phyloP scores from a whole-genome alignment of 2,113 vertebrate genomes.

The Hippocampus barbouri region DNA sequence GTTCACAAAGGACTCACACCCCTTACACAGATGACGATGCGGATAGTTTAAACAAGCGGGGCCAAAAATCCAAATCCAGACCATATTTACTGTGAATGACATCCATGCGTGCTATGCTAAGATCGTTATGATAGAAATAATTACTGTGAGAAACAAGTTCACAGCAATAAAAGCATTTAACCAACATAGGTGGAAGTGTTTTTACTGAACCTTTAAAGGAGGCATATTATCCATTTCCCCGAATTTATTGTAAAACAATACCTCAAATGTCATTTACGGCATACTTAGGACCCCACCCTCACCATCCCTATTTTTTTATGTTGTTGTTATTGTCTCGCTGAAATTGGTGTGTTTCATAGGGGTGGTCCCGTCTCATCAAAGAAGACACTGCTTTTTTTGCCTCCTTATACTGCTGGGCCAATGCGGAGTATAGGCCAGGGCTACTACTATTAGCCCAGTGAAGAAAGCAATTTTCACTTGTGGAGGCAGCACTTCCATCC shows the following conservation, averaged over 20 bases:
- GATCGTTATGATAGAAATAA: neutral
- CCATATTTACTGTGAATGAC: conserved; percentile 36
- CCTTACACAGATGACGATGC: conserved; percentile 46
- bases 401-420: neutral
- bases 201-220: neutral
- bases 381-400: neutral
- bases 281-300: neutral
- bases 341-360: neutral
- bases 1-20: conserved; percentile 42
- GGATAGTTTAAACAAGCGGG: conserved; percentile 42
- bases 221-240: neutral
- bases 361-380: neutral
- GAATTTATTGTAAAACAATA: neutral
- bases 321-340: neutral
- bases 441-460: too few species aligned
- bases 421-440: neutral
- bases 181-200: neutral
- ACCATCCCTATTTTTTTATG: too few species aligned
- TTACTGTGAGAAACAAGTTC: neutral
- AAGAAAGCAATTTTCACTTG: too few species aligned
- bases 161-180: neutral
- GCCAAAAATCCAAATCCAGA: conserved; percentile 40
- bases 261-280: neutral
- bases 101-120: conserved; percentile 40
- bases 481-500: too few species aligned